Evolutionary conservation across 2,888 invertebrate species (phyloP), one percentile per base, ranked within the genome.

Genomic region (Unio delphinus): DNA sequence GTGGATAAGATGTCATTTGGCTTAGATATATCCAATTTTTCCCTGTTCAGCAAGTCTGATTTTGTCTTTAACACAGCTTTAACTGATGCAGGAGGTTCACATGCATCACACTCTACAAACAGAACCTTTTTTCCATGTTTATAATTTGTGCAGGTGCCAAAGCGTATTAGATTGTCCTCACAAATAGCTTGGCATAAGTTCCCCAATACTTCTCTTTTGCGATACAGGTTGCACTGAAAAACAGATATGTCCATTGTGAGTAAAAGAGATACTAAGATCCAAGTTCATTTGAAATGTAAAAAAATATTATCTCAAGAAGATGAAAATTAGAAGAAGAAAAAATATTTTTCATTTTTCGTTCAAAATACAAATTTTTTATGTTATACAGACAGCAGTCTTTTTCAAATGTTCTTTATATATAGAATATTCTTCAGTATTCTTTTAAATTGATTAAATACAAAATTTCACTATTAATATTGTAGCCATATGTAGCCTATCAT

Each of bases 101-200:
- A 64, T 3, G 26, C 70, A 5, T 69, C 56, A 69, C 85, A 86
- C 11, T 74, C 67, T 61, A 83, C 73, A 28, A 82, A 67, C 7
- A 85, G 55, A 28, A 87, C 86, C 30, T 69, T 92, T 87, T 93
- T 94, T 28, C 93, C 93, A 57, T 91, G 90, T 78, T 92, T 92
- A 79, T 93, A 92, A 61, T 92, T 92, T 76, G 93, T 92, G 83
- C 94, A 94, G 15, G 92, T 91, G 18, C 93, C 84, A 18, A 93
- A 92, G 67, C 91, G 56, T 0, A 87, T 91, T 59, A 91, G 91
- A 69, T 91, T 89, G 45, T 91, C 90, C 26, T 91, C 87, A 86
- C 94, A 94, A 23, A 94, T 85, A 1, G 92, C 92, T 23, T 91
- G 90, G 86, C 94, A 94, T n/a, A 94, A 87, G 73, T 92, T 92